Conservation (phyloP, 2,888 invertebrate species). For the Drosophila barbarae region DNA sequence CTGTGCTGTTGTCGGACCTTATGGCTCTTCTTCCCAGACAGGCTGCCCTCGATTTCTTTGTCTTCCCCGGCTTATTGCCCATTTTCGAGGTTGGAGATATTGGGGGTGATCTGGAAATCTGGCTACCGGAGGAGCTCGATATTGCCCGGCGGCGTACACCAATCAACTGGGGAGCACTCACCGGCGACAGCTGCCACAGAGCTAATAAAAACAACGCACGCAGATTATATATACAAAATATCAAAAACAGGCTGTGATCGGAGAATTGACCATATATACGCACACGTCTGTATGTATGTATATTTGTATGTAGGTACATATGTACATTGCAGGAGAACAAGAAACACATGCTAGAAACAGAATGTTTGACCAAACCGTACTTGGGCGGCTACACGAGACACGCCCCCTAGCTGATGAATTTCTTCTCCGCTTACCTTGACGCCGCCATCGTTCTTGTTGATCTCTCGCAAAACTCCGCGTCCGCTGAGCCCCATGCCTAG, state of each 20-base stretch:
- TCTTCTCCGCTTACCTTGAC: slow-evolving; percentile 56
- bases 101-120: neutral
- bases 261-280: neutral
- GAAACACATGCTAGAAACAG: slow-evolving; percentile 41
- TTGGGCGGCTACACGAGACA: slow-evolving; percentile 14
- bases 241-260: slow-evolving; percentile 38
- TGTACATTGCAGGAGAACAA: slow-evolving; percentile 14
- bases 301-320: slow-evolving; percentile 1
- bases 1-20: slow-evolving; percentile 29
- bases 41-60: slow-evolving; percentile 28
- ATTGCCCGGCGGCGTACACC: slow-evolving; percentile 62
- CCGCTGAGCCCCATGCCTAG: slow-evolving; percentile 30
- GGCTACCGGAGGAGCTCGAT: slow-evolving; percentile 22
- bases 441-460: slow-evolving; percentile 64
- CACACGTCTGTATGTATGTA: neutral
- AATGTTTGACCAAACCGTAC: slow-evolving; percentile 37
- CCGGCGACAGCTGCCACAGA: slow-evolving; percentile 27
- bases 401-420: slow-evolving; percentile 25
- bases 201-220: slow-evolving; percentile 35
- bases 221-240: slow-evolving; percentile 30
- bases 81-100: slow-evolving; percentile 32
- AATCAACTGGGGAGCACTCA: slow-evolving; percentile 41
- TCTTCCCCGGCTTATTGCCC: slow-evolving; percentile 60
- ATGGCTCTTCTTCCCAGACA: slow-evolving; percentile 8
- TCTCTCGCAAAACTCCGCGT: slow-evolving; percentile 66